phyloP scores from a whole-genome alignment of 2,888 invertebrate species.

The Troides oblongomaculatus region DNA sequence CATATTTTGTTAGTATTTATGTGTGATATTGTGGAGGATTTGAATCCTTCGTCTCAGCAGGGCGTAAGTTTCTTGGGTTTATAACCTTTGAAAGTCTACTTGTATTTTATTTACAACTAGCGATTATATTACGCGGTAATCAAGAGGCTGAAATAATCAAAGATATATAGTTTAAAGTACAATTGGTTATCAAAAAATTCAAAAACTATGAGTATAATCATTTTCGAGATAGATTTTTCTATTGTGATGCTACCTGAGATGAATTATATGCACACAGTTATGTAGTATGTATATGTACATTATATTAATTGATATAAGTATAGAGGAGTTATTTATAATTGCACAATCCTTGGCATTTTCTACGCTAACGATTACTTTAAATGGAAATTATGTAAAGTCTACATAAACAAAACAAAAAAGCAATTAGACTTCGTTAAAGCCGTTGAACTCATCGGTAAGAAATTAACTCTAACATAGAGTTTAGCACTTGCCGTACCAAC shows the following conservation, averaged over 20 bases:
- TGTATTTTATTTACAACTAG: too few species aligned
- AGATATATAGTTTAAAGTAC: too few species aligned
- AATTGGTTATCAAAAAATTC: too few species aligned
- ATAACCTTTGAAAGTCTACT: too few species aligned
- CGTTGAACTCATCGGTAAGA: constrained; percentile 36
- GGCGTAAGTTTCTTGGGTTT: too few species aligned
- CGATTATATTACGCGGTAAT: too few species aligned
- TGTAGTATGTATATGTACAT: not conserved
- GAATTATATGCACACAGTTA: not conserved
- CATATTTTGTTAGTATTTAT: not conserved
- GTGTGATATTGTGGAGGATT: too few species aligned
- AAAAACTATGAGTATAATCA: too few species aligned
- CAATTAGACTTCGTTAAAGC: constrained; percentile 43
- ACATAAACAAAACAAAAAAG: constrained; percentile 26
- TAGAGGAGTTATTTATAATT: not conserved
- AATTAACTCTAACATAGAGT: constrained; percentile 44
- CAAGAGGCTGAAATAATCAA: too few species aligned
- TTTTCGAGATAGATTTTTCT: not conserved
- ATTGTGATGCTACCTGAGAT: not conserved
- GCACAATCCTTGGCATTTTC: constrained; percentile 5
- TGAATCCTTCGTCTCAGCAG: too few species aligned
- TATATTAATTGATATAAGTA: not conserved
- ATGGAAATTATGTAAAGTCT: constrained; percentile 1
- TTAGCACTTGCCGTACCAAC: constrained; percentile 64
- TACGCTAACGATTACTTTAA: constrained; percentile 10